These are phyloP conservation scores for Emydura subglobosa DNA, from an alignment of 2,113 vertebrate genomes.

Conservation along the genomic window DNA sequence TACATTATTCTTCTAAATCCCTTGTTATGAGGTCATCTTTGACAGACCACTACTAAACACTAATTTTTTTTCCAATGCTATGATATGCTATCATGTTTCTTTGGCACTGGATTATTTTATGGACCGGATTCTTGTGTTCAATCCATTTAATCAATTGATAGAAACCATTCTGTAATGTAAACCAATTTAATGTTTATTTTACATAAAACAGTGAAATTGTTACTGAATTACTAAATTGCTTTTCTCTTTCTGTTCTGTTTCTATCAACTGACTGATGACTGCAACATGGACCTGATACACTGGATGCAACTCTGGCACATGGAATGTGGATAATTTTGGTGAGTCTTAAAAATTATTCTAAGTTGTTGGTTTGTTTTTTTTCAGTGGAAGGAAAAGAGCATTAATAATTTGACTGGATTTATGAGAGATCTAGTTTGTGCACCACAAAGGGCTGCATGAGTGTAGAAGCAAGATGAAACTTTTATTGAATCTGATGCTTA, in stretches of 20 bases:
- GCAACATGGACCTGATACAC: background rate
- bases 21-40: background rate
- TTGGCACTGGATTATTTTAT: background rate
- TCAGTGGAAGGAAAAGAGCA: constrained; percentile 15
- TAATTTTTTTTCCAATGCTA: background rate
- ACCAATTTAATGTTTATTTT: background rate
- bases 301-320: background rate
- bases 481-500: background rate
- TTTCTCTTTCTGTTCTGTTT: background rate
- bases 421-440: background rate
- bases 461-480: background rate
- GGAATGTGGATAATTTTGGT: constrained; percentile 61
- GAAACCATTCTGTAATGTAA: background rate
- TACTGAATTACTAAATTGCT: constrained; percentile 27
- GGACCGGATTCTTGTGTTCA: background rate
- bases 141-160: background rate
- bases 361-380: background rate
- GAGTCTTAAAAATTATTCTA: constrained; percentile 73
- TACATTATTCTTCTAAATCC: background rate
- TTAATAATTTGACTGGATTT: background rate
- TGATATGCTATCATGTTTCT: background rate
- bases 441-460: background rate
- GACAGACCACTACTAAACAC: background rate
- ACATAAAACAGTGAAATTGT: background rate
- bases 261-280: background rate